phyloP scores from a whole-genome alignment of 1,140 invertebrate genomes.

The Zaprionus camerounensis region DNA sequence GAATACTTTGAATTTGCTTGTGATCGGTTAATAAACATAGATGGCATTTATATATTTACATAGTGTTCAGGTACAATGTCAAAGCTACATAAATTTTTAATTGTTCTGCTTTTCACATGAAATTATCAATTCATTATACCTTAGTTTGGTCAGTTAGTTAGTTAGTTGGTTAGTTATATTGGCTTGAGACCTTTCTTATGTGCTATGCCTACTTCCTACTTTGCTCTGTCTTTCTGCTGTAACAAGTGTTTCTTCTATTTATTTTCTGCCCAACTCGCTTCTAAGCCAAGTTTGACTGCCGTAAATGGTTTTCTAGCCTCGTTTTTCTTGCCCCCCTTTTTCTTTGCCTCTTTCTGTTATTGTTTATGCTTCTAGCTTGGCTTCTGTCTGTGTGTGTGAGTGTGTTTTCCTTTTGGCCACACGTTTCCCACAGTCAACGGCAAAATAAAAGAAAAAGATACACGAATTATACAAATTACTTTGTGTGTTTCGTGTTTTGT shows the following conservation, averaged over 20 bases:
- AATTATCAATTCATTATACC: too few relatives aligned
- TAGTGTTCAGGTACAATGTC: too few relatives aligned
- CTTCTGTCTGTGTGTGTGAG: neutral
- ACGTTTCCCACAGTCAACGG: slow-evolving; percentile 72
- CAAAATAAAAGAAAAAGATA: slow-evolving; percentile 39
- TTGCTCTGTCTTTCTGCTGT: neutral
- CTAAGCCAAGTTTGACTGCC: neutral
- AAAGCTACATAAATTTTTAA: too few relatives aligned
- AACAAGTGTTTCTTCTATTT: neutral
- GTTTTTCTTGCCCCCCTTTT: neutral
- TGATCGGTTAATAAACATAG: too few relatives aligned
- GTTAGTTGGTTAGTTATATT: neutral
- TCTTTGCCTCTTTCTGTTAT: slow-evolving; percentile 5
- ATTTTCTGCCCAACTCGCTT: neutral
- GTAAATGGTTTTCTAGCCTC: slow-evolving; percentile 4
- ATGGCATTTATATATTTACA: too few relatives aligned
- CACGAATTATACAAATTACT: slow-evolving; percentile 81
- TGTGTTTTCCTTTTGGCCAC: slow-evolving; percentile 67
- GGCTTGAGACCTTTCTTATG: neutral
- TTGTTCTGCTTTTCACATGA: too few relatives aligned
- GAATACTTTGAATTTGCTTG: too few relatives aligned
- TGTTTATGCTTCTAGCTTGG: slow-evolving; percentile 4
- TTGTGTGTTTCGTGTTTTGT: slow-evolving; percentile 63
- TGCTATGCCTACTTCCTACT: neutral
- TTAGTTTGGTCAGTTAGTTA: neutral